Evolutionary conservation across 1,140 invertebrate genomes (phyloP).

Genomic region (Charaxes varanes): DNA sequence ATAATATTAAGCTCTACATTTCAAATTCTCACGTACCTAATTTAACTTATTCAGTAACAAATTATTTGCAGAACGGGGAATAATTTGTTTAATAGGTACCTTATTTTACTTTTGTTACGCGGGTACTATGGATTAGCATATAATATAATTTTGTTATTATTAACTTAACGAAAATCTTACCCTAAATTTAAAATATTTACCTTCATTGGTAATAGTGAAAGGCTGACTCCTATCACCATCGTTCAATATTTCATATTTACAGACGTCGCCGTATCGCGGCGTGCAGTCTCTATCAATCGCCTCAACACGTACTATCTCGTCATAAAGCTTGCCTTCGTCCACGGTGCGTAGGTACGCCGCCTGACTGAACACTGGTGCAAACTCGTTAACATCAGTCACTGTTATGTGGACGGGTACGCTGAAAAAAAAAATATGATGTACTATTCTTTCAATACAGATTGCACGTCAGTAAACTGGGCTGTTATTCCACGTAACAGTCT

Average conservation of each 20-base stretch:
- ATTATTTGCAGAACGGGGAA: no score
- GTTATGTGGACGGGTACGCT: constrained; percentile 95
- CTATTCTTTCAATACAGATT: no score
- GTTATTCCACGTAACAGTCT: no score
- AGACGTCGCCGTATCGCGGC: constrained; percentile 93
- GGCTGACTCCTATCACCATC: constrained; percentile 89
- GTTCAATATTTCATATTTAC: constrained; percentile 91
- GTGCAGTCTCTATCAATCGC: constrained; percentile 94
- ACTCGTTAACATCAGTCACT: constrained; percentile 97
- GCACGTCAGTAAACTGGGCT: no score
- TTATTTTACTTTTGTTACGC: no score
- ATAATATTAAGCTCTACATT: no score
- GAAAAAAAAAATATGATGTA: constrained; percentile 34
- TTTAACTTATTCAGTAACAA: no score
- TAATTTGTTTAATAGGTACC: no score
- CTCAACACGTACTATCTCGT: constrained; percentile 92
- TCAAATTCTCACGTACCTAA: no score
- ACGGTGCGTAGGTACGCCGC: constrained; percentile 92
- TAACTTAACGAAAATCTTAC: no score
- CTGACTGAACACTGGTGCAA: constrained; percentile 90
- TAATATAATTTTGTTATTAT: no score
- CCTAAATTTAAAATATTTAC: constrained; percentile 50
- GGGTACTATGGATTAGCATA: no score
- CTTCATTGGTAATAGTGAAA: constrained; percentile 94
- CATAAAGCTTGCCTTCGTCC: constrained; percentile 92